Conservation (phyloP, 64 coral and sea anemone species). For the Montipora capricornis region DNA sequence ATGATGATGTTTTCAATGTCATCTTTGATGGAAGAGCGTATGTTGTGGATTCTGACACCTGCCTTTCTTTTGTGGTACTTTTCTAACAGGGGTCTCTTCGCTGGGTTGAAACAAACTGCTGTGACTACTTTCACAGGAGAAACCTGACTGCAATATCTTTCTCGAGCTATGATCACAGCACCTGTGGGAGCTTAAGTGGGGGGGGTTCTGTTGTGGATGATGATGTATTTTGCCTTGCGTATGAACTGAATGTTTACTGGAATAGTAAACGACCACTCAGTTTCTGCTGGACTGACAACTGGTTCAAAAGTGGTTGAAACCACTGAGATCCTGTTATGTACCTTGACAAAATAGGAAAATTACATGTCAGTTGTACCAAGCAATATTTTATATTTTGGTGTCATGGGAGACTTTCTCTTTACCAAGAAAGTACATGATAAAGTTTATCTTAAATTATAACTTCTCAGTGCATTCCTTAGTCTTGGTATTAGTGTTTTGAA, state of each 20-base stretch:
- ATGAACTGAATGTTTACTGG: slow-evolving; percentile 14
- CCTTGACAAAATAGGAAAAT: too few species aligned
- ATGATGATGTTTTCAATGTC: slow-evolving; percentile 52
- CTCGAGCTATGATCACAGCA: neutral
- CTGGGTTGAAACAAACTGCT: slow-evolving; percentile 46
- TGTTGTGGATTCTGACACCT: slow-evolving; percentile 39
- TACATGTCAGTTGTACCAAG: too few species aligned
- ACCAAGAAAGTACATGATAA: too few species aligned
- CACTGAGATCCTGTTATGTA: too few species aligned
- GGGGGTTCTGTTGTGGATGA: neutral
- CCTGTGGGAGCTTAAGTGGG: neutral
- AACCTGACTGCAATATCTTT: neutral
- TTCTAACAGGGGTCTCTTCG: slow-evolving; percentile 27
- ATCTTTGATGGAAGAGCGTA: slow-evolving; percentile 34
- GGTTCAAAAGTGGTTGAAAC: neutral
- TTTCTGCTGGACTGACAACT: neutral
- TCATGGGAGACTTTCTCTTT: too few species aligned
- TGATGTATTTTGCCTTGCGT: neutral
- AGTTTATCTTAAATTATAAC: too few species aligned
- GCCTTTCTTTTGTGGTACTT: slow-evolving; percentile 45
- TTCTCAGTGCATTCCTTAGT: too few species aligned
- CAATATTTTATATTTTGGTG: too few species aligned
- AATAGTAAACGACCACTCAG: neutral
- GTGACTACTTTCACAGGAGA: slow-evolving; percentile 32
- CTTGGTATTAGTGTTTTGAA: too few species aligned